Percentiles rank a stretch among this genome's conserved stretches.
Conservation (phyloP, 30 jellyfish, hydroid and myxozoan genomes). For the Hydra vulgaris region DNA sequence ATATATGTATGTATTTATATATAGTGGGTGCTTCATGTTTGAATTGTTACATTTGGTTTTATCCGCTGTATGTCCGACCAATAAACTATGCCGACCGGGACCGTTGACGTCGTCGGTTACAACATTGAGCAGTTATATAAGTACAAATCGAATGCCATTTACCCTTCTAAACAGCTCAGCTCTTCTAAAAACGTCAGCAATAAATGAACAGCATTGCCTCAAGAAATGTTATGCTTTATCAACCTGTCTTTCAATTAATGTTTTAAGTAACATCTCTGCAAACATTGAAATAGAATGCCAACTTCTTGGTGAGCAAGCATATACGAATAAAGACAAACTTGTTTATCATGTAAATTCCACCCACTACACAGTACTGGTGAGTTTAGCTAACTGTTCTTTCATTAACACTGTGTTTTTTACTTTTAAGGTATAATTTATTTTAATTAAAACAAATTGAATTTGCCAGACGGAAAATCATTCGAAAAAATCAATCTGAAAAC, state of each 20-base stretch:
- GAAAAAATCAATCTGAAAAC: no score
- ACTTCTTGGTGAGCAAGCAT: not conserved
- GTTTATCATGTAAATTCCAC: not conserved
- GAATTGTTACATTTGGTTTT: no score
- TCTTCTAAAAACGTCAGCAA: not conserved
- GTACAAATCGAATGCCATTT: not conserved
- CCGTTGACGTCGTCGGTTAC: not conserved
- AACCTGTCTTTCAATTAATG: not conserved
- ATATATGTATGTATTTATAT: no score
- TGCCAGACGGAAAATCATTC: no score
- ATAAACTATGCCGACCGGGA: not conserved
- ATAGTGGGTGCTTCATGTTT: no score
- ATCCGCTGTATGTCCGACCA: not conserved
- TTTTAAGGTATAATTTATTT: no score
- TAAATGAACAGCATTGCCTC: not conserved
- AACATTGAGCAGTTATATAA: not conserved
- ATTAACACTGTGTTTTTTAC: no score
- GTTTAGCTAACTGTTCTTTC: no score
- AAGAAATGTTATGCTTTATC: not conserved
- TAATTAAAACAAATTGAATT: no score
- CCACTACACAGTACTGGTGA: not conserved
- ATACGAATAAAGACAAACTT: not conserved
- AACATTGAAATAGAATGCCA: not conserved
- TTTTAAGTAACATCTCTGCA: not conserved
- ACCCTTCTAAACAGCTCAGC: not conserved